Conservation (phyloP, 2,113 vertebrate species). For the Noturus placidus region DNA sequence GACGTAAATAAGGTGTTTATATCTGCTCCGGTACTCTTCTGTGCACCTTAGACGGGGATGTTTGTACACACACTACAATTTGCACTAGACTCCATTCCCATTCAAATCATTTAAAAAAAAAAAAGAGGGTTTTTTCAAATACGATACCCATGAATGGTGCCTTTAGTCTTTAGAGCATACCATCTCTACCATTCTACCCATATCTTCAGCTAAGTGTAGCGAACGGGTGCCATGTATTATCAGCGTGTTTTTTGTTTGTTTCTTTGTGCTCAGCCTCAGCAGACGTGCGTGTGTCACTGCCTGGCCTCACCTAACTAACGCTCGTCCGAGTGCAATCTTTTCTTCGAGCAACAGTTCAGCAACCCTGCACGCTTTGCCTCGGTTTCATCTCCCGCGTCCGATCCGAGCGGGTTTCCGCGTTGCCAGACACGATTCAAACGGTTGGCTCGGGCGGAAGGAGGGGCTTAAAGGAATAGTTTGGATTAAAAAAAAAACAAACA, state of each 20-base stretch:
- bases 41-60: conserved; percentile 47
- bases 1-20: conserved; percentile 33
- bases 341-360: conserved; percentile 54
- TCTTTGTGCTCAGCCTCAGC: too few relatives aligned
- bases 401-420: conserved; percentile 35
- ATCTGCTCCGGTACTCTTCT: conserved; percentile 35
- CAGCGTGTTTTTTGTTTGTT: not conserved
- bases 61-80: conserved; percentile 43
- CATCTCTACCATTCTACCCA: not conserved
- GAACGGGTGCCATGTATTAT: conserved; percentile 28
- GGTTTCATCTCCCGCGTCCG: not conserved
- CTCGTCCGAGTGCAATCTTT: conserved; percentile 65
- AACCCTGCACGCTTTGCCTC: conserved; percentile 40
- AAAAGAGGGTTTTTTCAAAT: not conserved
- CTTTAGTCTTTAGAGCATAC: conserved; percentile 50
- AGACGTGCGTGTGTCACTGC: not conserved
- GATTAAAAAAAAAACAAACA: not conserved
- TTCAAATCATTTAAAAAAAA: conserved; percentile 5
- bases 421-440: conserved; percentile 54
- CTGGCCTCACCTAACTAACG: not conserved
- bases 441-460: conserved; percentile 58
- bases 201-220: conserved; percentile 30
- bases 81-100: conserved; percentile 60
- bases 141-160: conserved; percentile 51
- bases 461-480: conserved; percentile 37